Base-by-base conservation (phyloP, 2,888 invertebrate species). In the Gymnocheta viridis region DNA sequence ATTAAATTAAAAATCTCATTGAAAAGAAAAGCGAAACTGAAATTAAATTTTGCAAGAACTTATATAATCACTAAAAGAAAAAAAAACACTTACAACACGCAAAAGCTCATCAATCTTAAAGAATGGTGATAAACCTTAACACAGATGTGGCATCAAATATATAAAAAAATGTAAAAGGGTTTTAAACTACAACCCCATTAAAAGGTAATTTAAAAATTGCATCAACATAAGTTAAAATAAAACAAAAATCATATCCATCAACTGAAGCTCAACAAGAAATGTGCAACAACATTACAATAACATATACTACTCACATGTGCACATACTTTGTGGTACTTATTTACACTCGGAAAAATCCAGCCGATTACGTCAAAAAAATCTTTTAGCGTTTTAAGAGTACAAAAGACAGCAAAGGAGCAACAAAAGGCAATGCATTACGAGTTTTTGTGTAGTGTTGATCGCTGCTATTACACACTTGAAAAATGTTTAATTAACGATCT, bases 401-500 rank as follows among this genome's bases (percentile, higher is more conserved):
- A 41, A 62, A 29, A 64, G 60, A 49, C 41, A 41, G 44, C 44
- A 44, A 29, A 2, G 49, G 1, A 12, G 12, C 7, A n/a, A 12
- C 29, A 35, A 69, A 81, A 77, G 76, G 78, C 47, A 81, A 73
- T 73, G 67, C 69, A 81, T 81, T 81, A 81, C 77, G 56, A 77
- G 62, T 76, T 76, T 76, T 72, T 54, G 10, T 64, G n/a, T 66
- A 56, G 66, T 76, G 78, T 73, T 80, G 47, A 69, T 69, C 77
- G 81, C 72, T 81, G 67, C 49, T 78, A 85, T 85, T 86, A 86
- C 82, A 85, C 81, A 86, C 85, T 69, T 85, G 79, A 86, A 86
- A 77, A 76, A 87, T 87, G 85, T 86, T 87, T 87, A 87, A 87
- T 87, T 87, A 87, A 86, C 87, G 87, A 86, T 86, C 86, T 82